Conservation (phyloP, 2,888 invertebrate species). For the Drosophila meridionalis region DNA sequence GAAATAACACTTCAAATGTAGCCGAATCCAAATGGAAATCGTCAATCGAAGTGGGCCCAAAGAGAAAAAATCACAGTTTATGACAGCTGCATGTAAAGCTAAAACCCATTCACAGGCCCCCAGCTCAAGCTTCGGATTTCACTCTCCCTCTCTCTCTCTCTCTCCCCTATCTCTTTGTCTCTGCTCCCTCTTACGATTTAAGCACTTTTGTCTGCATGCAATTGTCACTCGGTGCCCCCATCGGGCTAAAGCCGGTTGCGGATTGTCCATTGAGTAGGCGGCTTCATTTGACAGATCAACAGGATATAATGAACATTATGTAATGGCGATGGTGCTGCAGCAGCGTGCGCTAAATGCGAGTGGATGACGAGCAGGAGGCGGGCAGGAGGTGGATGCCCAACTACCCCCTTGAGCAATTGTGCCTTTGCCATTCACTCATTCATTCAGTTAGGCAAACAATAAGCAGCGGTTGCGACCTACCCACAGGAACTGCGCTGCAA, state of each 20-base stretch:
- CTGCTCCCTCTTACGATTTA: constrained; percentile 5
- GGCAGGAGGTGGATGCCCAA: background rate
- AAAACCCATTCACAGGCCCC: background rate
- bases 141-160: background rate
- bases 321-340: constrained; percentile 58
- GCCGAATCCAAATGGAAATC: constrained; percentile 8
- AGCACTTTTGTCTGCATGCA: constrained; percentile 52
- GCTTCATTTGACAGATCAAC: constrained; percentile 74
- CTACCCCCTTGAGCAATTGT: constrained; percentile 40
- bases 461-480: constrained; percentile 53
- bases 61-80: constrained; percentile 14
- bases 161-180: background rate
- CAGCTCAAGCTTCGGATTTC: background rate
- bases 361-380: constrained; percentile 50
- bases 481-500: constrained; percentile 79
- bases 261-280: constrained; percentile 57
- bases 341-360: constrained; percentile 71
- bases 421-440: constrained; percentile 61
- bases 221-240: constrained; percentile 10
- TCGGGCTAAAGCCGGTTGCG: background rate
- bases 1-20: background rate
- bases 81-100: constrained; percentile 31
- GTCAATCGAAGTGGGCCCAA: background rate
- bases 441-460: constrained; percentile 79
- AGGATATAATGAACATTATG: constrained; percentile 80